phyloP scores from a whole-genome alignment of 2,113 vertebrate species.

The Polypterus bichir region DNA sequence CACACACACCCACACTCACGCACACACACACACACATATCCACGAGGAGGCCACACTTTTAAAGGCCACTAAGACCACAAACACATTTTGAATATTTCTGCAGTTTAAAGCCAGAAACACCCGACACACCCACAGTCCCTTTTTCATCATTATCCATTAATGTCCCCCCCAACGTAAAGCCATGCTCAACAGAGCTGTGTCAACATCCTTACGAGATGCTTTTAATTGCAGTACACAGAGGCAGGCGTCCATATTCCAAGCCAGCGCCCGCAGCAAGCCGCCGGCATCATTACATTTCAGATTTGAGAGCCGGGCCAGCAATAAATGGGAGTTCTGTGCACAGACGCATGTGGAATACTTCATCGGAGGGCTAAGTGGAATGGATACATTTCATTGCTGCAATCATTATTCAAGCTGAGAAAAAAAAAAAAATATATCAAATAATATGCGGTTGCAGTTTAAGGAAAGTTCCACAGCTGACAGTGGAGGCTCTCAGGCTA shows the following conservation, averaged over 20 bases:
- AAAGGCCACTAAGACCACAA: too few relatives aligned
- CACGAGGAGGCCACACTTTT: too few relatives aligned
- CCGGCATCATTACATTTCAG: conserved; percentile 48
- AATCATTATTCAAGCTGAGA: conserved; percentile 30
- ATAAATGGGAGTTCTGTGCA: conserved; percentile 44
- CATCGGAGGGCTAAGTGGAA: conserved; percentile 10
- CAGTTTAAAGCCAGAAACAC: too few relatives aligned
- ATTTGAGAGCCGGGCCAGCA: conserved; percentile 15
- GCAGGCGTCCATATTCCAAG: conserved; percentile 30
- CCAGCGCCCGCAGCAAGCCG: conserved; percentile 35
- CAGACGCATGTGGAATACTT: conserved; percentile 11
- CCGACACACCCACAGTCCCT: too few relatives aligned
- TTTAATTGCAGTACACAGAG: neutral
- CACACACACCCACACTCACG: neutral
- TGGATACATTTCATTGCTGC: conserved; percentile 31
- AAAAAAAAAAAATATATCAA: neutral
- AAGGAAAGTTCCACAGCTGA: too few relatives aligned
- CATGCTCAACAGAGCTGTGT: too few relatives aligned
- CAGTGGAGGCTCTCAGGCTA: too few relatives aligned
- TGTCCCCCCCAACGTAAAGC: too few relatives aligned
- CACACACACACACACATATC: neutral
- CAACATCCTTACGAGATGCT: too few relatives aligned
- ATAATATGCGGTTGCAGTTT: too few relatives aligned
- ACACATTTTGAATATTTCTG: too few relatives aligned
- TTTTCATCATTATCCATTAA: too few relatives aligned